Base-by-base conservation (phyloP, 2,888 invertebrate genomes). In the Sinelater perroti region DNA sequence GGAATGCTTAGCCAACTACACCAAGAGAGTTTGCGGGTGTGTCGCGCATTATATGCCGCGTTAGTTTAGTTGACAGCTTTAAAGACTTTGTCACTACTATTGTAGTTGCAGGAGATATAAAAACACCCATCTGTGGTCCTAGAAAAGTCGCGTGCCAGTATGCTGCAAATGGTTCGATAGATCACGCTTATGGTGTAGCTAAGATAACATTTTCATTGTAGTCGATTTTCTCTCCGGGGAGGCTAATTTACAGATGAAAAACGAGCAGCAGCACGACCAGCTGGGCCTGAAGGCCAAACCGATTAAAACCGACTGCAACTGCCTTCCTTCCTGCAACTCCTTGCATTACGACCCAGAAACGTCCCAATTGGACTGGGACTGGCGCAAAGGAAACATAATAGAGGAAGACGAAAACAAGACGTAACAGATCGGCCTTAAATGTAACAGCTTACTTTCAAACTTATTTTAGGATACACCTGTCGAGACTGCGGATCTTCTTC, bases 401-500 rank as follows among this genome's bases (percentile, higher is more conserved):
- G 20, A 31, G 13, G 16, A 8, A 17, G 7, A 17, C 30, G 30
- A 21, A 1, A 30, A 45, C 7, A 28, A 11, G 17, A 36, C 11
- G 36, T 26, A 49, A 20, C 14, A 4, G 3, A 8, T 13, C 18
- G 6, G 14, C 14, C 8, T 47, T 21, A n/a, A n/a, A 30, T 3
- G 17, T 2, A 28, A 45, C 18, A 11, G 21, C 6, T 36, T 4
- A 3, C 8, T 47, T 36, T n/a, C n/a, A n/a, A n/a, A n/a, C n/a
- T n/a, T n/a, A n/a, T n/a, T n/a, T n/a, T 13, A 53, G 53, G 4
- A 10, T 7, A 11, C 8, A 53, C 1, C 35, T 42, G 3, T 14
- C 50, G 10, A 6, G 17, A 16, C 8, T 47, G 11, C 20, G 13
- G 16, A 13, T 89, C 38, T 89, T 87, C 77, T 89, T 89, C 78